Base-by-base conservation (phyloP, 2,888 invertebrate species). In the Allacma fusca region DNA sequence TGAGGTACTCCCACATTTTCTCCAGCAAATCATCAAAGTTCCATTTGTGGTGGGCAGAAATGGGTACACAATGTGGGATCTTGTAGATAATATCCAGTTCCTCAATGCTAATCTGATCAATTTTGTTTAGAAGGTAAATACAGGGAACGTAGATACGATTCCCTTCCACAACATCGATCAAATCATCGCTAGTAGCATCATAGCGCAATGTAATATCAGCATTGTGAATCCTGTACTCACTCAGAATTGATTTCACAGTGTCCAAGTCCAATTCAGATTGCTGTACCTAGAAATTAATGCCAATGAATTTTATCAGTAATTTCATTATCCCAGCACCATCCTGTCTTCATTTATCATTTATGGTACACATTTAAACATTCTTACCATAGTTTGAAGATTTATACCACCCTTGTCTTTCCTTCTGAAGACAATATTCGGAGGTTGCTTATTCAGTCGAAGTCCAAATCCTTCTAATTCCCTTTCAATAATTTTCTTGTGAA, bases 381-480 rank as follows among this genome's bases (percentile, higher is more conserved):
- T 19, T 40, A 69, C 97, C 88, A 96, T 92, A 34, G 90, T 91
- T 87, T 97, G 97, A 82, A 99, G 90, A 89, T 99, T 99, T 75
- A 99, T 92, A 59, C 99, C 99, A 81, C 98, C 99, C 88, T 99
- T 99, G 85, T 99, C 99, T 89, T 99, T 99, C 87, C 92, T 94
- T 85, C 95, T 91, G 87, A 95, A 98, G 81, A 93, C 92, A 86
- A 99, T 98, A 87, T 98, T 98, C 28, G 99, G 99, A 5, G 99
- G 99, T 84, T 94, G 92, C 86, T 98, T 97, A 87, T 99, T 99
- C 79, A 95, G 89, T 80, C 99, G 90, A 75, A 99, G 91, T 0
- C 99, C 99, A 86, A 99, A 99, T 23, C 99, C 99, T 89, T 99
- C 99, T 89, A 99, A 90, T 88, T 99, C 99, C 85, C 97, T 94